These are phyloP conservation scores for Catalaphyllia jardinei DNA, from an alignment of 64 coral and sea anemone genomes.

Conservation along the genomic window DNA sequence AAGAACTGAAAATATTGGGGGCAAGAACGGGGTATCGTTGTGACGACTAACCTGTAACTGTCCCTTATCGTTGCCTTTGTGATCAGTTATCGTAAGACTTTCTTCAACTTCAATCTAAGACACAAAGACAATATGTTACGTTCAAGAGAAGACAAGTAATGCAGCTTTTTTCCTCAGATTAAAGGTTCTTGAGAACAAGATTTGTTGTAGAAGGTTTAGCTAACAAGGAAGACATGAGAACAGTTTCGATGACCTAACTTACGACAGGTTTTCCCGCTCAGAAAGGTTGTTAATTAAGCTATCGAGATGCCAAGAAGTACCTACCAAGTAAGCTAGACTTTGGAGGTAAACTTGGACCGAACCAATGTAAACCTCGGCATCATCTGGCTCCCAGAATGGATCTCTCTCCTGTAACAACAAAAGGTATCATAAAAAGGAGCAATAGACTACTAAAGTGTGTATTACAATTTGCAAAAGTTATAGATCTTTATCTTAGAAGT, in stretches of 20 bases:
- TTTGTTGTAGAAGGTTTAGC: too few relatives aligned
- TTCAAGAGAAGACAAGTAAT: neutral
- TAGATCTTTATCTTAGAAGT: too few relatives aligned
- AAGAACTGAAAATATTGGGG: neutral
- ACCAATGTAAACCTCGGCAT: constrained; percentile 85
- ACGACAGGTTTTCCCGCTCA: too few relatives aligned
- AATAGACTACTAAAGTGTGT: neutral
- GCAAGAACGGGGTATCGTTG: too few relatives aligned
- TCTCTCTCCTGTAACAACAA: constrained; percentile 65
- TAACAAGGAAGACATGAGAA: too few relatives aligned
- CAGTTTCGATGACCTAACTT: too few relatives aligned
- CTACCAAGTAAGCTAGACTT: constrained; percentile 79
- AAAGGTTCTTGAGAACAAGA: too few relatives aligned
- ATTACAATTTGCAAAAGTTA: too few relatives aligned
- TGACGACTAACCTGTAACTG: constrained; percentile 60
- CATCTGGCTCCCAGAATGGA: constrained; percentile 93
- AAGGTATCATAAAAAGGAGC: neutral
- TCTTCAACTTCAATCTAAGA: constrained; percentile 92
- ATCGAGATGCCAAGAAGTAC: neutral
- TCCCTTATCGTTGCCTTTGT: constrained; percentile 79
- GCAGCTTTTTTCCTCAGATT: neutral
- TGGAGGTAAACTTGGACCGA: constrained; percentile 83
- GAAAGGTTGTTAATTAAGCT: too few relatives aligned
- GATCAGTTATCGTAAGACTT: constrained; percentile 78
- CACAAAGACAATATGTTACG: neutral